Conservation (phyloP, 2,797 vertebrate genomes). For the Sphenopsis melanotis region DNA sequence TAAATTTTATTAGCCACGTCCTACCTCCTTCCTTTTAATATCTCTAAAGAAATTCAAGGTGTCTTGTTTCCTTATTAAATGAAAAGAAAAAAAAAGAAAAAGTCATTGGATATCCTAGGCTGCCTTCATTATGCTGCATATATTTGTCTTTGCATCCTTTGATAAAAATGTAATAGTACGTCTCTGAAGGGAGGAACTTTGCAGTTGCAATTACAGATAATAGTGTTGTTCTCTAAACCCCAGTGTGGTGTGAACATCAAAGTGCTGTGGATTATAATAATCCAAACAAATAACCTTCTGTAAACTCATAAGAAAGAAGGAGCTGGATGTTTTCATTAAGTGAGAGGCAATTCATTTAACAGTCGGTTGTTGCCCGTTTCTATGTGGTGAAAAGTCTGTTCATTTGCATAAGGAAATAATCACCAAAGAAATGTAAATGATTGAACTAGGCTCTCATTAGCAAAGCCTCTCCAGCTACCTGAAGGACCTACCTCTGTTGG, state of each 20-base stretch:
- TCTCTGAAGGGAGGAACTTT: constrained; percentile 24
- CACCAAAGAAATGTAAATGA: constrained; percentile 64
- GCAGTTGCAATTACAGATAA: constrained; percentile 47
- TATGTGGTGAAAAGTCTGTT: constrained; percentile 12
- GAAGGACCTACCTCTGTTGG: constrained; percentile 39
- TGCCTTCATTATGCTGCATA: background rate
- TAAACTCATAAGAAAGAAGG: constrained; percentile 31
- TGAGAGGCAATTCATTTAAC: constrained; percentile 41
- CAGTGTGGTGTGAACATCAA: constrained; percentile 42
- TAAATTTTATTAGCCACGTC: background rate
- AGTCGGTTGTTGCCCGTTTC: constrained; percentile 16
- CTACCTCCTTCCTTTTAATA: constrained; percentile 14
- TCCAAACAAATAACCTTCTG: constrained; percentile 63
- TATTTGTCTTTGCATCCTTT: constrained; percentile 41
- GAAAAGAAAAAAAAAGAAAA: background rate
- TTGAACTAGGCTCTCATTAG: constrained; percentile 50
- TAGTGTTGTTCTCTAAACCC: constrained; percentile 48
- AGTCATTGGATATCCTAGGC: background rate
- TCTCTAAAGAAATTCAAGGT: background rate
- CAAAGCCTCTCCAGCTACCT: constrained; percentile 50
- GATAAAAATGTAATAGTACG: constrained; percentile 33
- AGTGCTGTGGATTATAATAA: constrained; percentile 58
- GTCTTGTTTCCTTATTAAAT: background rate
- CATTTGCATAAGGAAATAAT: constrained; percentile 70
- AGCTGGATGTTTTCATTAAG: constrained; percentile 48